Evolutionary conservation across 2,113 vertebrate species (phyloP).

Genomic region (Gadus macrocephalus): DNA sequence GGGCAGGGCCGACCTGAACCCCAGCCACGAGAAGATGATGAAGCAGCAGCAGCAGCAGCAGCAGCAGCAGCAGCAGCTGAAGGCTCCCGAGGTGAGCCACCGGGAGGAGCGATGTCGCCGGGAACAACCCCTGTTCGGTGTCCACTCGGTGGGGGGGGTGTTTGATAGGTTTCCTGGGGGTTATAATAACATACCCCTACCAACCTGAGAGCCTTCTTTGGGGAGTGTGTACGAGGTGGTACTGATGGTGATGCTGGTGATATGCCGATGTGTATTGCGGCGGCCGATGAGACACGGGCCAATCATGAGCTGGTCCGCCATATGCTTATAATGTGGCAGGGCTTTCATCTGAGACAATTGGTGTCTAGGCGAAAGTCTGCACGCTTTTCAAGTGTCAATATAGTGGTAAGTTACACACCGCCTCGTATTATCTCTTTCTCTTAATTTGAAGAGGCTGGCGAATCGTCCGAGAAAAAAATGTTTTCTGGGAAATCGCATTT

Average conservation of each 20-base stretch:
- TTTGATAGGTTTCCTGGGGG: not conserved
- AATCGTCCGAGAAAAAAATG: not conserved
- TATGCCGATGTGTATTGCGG: not conserved
- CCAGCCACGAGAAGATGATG: conserved; percentile 77
- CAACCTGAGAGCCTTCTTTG: not conserved
- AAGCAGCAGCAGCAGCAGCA: conserved; percentile 64
- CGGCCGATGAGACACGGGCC: not conserved
- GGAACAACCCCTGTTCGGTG: not conserved
- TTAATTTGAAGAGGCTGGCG: too few species aligned
- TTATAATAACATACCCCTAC: not conserved
- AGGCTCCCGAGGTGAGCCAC: conserved; percentile 74
- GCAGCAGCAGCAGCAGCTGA: conserved; percentile 31
- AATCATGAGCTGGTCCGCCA: conserved; percentile 1
- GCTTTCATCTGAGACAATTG: not conserved
- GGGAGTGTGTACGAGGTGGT: not conserved
- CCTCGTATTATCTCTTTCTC: not conserved
- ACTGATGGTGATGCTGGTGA: not conserved
- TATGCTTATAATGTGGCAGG: not conserved
- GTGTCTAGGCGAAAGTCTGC: not conserved
- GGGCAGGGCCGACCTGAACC: conserved; percentile 71
- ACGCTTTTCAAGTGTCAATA: conserved; percentile 9
- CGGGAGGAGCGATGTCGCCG: not conserved
- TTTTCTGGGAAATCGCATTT: conserved; percentile 11
- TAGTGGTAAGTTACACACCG: not conserved
- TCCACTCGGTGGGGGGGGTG: not conserved